Evolutionary conservation across 2,797 vertebrate species (phyloP), one percentile per base, ranked within the genome.

Genomic region (Otolemur crassicaudatus): DNA sequence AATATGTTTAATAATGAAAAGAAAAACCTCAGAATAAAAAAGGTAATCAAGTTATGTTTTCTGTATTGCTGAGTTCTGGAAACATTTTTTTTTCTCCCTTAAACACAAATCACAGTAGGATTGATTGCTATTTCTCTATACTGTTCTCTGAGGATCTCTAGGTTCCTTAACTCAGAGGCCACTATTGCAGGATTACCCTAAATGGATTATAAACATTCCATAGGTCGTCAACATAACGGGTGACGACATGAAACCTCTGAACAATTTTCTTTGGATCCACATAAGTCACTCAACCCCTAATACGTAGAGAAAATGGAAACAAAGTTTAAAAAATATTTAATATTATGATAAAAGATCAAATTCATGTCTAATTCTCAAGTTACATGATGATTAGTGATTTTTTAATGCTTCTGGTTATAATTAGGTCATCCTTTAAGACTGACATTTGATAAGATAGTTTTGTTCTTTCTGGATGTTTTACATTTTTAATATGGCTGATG

Each of bases 111-210:
- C 40, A 94, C 34, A 92, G 76, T 93, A 87, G 65, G 81, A 91
- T 37, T 87, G 79, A 87, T 56, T 93, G 56, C 31, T 37, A 94
- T 91, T 91, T 90, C 43, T 90, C 46, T 90, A 85, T 49, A 40
- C 10, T 60, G 43, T 72, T 95, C 61, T 93, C 69, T 94, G 60
- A 96, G 61, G 53, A 93, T 93, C 56, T 85, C 46, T 31, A 81
- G 53, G 92, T 95, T 97, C 93, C 75, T 95, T 90, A 95, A 96
- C 75, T 91, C 81, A 94, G 70, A 80, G 29, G 27, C 73, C 34
- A 95, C 31, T 94, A 81, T 72, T 95, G 11, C 56, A 53, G 65
- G 70, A 72, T 89, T 61, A 67, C 27, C 49, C 29, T 61, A 31
- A 95, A 88, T 4, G 56, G 63, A 83, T 77, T 89, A 29, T 9